Conservation (phyloP, 2,113 vertebrate species). For the Theropithecus gelada region DNA sequence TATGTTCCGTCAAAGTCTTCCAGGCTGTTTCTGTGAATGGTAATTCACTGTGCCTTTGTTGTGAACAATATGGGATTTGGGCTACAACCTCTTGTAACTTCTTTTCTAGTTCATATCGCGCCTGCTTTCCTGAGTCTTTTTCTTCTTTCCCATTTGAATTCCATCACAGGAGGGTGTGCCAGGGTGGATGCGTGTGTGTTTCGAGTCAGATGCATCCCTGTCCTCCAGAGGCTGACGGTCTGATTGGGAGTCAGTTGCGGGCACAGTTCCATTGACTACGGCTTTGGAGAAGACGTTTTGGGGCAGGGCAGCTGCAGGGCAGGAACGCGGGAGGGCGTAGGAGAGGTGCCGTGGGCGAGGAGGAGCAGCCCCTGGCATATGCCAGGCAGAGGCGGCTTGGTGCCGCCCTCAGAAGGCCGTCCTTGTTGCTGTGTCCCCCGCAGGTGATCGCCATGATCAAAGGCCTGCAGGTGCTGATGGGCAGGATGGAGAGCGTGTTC, state of each 20-base stretch:
- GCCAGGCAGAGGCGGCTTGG: neutral
- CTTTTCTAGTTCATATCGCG: neutral
- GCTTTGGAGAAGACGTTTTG: neutral
- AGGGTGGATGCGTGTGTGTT: neutral
- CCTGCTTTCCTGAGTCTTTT: neutral
- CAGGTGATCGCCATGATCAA: slow-evolving; percentile 96
- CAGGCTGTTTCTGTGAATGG: neutral
- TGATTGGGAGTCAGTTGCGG: neutral
- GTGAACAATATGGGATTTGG: neutral
- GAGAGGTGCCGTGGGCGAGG: neutral
- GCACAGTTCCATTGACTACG: neutral
- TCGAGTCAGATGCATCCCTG: neutral
- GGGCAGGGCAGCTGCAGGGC: neutral
- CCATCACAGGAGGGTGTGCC: neutral
- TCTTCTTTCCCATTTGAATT: neutral
- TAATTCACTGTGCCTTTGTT: neutral
- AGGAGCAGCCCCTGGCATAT: neutral
- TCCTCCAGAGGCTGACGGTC: neutral
- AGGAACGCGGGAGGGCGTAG: too few relatives aligned
- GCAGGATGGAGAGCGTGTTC: slow-evolving; percentile 94
- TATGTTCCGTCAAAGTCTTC: neutral
- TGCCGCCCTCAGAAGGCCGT: neutral
- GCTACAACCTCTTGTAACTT: neutral
- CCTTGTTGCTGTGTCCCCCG: neutral
- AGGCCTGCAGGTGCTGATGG: slow-evolving; percentile 93